These are phyloP conservation scores for Ophioninae sp. DNA, from an alignment of 2,888 invertebrate genomes.

Conservation along the genomic window DNA sequence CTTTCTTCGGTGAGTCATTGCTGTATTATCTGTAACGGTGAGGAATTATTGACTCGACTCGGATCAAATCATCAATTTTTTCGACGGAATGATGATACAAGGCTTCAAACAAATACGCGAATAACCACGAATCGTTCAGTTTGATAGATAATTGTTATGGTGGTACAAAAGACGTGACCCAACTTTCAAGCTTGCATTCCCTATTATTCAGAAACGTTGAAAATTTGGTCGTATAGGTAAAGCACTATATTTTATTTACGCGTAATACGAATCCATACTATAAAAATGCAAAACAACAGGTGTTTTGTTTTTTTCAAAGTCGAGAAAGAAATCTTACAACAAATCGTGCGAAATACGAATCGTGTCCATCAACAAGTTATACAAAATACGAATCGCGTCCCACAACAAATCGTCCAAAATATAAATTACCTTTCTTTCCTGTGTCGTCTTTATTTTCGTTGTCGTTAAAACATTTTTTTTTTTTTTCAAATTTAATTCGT, in stretches of 20 bases:
- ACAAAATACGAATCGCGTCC: neutral
- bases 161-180: neutral
- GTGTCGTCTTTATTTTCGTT: neutral
- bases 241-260: neutral
- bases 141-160: neutral
- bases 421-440: neutral
- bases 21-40: neutral
- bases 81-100: neutral
- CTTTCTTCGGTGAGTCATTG: constrained; percentile 53
- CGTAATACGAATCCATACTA: neutral
- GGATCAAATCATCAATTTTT: neutral
- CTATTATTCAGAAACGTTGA: neutral
- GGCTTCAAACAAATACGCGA: constrained; percentile 7
- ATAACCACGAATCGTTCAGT: constrained; percentile 12
- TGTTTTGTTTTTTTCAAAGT: neutral
- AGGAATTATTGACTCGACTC: neutral
- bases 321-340: neutral
- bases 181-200: neutral
- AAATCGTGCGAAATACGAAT: no score
- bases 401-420: neutral
- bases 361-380: neutral
- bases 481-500: no score
- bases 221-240: neutral
- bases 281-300: neutral
- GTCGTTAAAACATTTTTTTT: neutral